Evolutionary conservation across 1,140 invertebrate genomes (phyloP).

Genomic region (Drosophila prosaltans): DNA sequence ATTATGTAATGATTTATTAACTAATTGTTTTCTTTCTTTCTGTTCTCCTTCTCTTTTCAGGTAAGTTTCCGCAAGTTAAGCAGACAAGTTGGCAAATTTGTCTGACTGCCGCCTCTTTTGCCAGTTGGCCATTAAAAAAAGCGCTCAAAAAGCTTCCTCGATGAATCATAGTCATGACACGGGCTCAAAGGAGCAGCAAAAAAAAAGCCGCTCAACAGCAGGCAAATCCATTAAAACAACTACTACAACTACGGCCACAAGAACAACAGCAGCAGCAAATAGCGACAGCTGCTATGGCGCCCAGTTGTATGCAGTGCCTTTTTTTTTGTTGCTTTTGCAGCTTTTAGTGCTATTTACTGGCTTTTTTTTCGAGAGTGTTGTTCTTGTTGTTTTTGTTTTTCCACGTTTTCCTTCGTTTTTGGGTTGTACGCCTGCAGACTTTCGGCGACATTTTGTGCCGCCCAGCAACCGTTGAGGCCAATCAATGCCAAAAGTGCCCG

Average conservation of each 20-base stretch:
- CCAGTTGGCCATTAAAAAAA: neutral
- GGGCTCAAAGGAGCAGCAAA: neutral
- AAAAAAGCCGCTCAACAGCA: conserved; percentile 36
- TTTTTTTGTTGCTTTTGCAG: conserved; percentile 28
- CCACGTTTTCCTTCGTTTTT: too few relatives aligned
- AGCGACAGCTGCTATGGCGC: conserved; percentile 21
- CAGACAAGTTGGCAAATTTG: conserved; percentile 27
- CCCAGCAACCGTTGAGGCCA: conserved; percentile 24
- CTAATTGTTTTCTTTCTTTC: conserved; percentile 34
- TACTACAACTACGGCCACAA: conserved; percentile 5
- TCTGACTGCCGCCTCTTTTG: neutral
- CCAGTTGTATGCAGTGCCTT: conserved; percentile 39
- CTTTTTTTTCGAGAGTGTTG: conserved; percentile 19
- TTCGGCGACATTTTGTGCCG: conserved; percentile 35
- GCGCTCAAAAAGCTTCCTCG: conserved; percentile 19
- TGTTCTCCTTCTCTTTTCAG: conserved; percentile 36
- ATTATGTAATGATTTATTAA: conserved; percentile 12
- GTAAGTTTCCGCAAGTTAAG: conserved; percentile 33
- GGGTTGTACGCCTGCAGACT: conserved; percentile 17
- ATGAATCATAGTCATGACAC: conserved; percentile 44
- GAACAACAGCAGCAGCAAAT: conserved; percentile 9
- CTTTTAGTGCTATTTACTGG: conserved; percentile 42
- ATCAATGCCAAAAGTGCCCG: conserved; percentile 50
- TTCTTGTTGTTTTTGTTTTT: conserved; percentile 6
- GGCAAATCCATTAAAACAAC: conserved; percentile 39